phyloP scores from a whole-genome alignment of 1,140 invertebrate species.

The Drosophila watanabei region DNA sequence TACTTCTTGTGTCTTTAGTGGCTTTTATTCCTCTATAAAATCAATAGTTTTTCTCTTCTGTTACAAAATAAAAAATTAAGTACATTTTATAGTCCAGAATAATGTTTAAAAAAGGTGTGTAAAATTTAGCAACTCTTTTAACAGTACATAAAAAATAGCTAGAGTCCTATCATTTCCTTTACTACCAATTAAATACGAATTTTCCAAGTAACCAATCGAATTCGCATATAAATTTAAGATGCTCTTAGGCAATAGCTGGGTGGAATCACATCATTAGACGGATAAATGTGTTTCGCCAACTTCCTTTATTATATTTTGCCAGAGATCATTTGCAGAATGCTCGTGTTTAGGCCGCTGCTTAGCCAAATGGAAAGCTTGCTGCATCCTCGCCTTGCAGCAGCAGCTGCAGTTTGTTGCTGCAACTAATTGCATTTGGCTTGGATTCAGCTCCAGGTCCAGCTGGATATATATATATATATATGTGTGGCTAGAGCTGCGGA shows the following conservation, averaged over 20 bases:
- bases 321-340: conserved; percentile 61
- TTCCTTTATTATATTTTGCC: conserved; percentile 68
- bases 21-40: background rate
- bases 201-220: conserved; percentile 5
- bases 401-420: conserved; percentile 82
- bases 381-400: conserved; percentile 46
- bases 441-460: conserved; percentile 58
- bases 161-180: background rate
- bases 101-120: background rate
- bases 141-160: background rate
- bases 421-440: conserved; percentile 80
- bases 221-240: conserved; percentile 16
- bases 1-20: background rate
- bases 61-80: too few species aligned
- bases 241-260: conserved; percentile 28
- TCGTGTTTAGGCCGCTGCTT: conserved; percentile 59
- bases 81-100: too few species aligned
- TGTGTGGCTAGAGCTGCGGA: conserved; percentile 12
- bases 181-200: conserved; percentile 7
- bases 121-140: background rate
- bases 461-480: conserved; percentile 8
- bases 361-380: conserved; percentile 72
- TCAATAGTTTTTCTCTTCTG: background rate
- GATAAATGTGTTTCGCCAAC: conserved; percentile 52
- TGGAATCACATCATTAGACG: conserved; percentile 57